Evolutionary conservation across 2,888 invertebrate species (phyloP), one percentile per base, ranked within the genome.

Genomic region (Melieria crassipennis): DNA sequence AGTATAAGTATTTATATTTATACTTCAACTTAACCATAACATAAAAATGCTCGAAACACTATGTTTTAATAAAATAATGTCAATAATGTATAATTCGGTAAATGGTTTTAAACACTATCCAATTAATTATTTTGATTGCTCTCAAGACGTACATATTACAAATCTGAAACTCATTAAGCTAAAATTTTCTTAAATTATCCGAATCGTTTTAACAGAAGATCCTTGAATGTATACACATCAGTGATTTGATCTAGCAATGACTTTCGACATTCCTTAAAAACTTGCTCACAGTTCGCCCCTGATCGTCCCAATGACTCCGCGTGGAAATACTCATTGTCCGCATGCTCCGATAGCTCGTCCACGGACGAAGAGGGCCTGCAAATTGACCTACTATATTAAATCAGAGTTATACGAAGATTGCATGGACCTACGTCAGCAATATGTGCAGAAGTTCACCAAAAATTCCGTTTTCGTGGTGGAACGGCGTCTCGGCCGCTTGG

Each of bases 401-500:
- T 48, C 1, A 7, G 13, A 42, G 7, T 42, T 50, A 7, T 13
- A 72, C 7, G n/a, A 45, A 13, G 11, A 78, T 30, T 30, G 30
- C 30, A 30, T 30, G 30, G 30, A 88, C 91, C 91, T 88, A 93
- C 93, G 92, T 92, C 83, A 94, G 89, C 83, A 93, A 84, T 79
- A 93, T 91, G 87, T 94, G 92, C 77, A 93, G 88, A 81, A 94
- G 88, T 88, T 94, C 92, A 57, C 92, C 93, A 77, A 93, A 89
- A 79, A 94, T 87, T 43, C 94, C 93, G 81, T 92, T 91, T 79
- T 90, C 90, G 80, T 90, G 88, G 78, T 90, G 90, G 79, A 94
- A 91, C 65, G 93, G 90, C 67, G 89, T 89, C 81, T 91, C 89
- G 0, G 93, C 91, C 13, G 91, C 89, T 85, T 94, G 93, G 82